These are phyloP conservation scores for Ophthalmolycus amberensis DNA, from an alignment of 2,113 vertebrate genomes.

Conservation along the genomic window DNA sequence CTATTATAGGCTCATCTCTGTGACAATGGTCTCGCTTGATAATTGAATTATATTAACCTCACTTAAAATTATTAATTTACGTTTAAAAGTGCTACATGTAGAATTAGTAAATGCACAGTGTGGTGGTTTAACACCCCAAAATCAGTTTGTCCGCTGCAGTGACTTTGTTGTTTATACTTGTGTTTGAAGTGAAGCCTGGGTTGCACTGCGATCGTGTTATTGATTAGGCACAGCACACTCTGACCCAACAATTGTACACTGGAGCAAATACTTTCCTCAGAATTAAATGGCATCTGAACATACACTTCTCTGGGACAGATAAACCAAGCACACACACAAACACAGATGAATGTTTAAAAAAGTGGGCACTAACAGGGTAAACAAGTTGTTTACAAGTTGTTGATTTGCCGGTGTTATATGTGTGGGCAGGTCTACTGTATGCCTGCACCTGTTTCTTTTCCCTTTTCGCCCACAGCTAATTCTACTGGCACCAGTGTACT, in stretches of 20 bases:
- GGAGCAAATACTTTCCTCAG: neutral
- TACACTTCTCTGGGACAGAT: neutral
- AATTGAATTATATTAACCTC: neutral
- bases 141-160: neutral
- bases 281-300: neutral
- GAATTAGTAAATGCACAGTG: neutral
- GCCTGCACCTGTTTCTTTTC: neutral
- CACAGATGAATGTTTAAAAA: neutral
- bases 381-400: neutral
- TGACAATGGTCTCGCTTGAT: neutral
- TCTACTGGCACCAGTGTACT: neutral
- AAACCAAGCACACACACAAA: neutral
- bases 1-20: neutral
- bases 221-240: conserved; percentile 6
- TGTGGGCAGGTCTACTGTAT: neutral
- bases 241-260: neutral
- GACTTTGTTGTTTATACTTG: neutral
- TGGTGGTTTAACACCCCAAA: neutral
- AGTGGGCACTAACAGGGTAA: neutral
- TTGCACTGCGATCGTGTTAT: conserved; percentile 13
- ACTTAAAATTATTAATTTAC: neutral
- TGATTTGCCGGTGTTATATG: neutral
- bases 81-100: neutral
- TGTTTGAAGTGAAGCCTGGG: neutral
- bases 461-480: neutral